Evolutionary conservation across 2,888 invertebrate species (phyloP).

Genomic region (Stenoptilia bipunctidactyla): DNA sequence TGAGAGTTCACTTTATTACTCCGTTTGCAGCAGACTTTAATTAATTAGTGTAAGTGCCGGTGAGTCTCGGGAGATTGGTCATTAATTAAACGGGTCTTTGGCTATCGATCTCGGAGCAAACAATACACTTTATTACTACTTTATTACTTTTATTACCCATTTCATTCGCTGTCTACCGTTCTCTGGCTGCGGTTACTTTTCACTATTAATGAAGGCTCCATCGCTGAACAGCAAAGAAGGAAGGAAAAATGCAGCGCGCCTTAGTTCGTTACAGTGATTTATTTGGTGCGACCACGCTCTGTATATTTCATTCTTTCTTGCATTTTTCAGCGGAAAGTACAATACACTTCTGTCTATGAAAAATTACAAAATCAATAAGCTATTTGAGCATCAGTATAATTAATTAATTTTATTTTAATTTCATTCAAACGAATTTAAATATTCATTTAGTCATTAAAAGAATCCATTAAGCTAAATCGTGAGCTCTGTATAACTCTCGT

Average conservation of each 20-base stretch:
- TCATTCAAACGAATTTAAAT: constrained; percentile 41
- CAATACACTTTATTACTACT: constrained; percentile 61
- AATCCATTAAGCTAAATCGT: constrained; percentile 48
- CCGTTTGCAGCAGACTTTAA: constrained; percentile 27
- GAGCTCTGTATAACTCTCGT: constrained; percentile 22
- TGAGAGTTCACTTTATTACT: constrained; percentile 33
- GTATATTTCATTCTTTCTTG: neutral
- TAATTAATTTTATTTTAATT: constrained; percentile 51
- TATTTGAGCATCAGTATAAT: constrained; percentile 19
- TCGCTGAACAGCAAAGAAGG: neutral
- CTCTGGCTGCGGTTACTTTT: constrained; percentile 27
- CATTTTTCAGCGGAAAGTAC: neutral
- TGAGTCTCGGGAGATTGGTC: constrained; percentile 61
- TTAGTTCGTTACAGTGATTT: neutral
- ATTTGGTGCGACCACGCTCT: neutral
- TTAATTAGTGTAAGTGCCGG: constrained; percentile 66
- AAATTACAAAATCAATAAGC: constrained; percentile 6
- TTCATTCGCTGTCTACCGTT: constrained; percentile 37
- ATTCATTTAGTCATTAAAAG: constrained; percentile 51
- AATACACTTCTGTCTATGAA: neutral
- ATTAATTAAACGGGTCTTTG: constrained; percentile 61
- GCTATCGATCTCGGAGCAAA: constrained; percentile 57
- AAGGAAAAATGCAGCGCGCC: neutral
- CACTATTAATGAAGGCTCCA: constrained; percentile 30
- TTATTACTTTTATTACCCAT: constrained; percentile 58